A percentile compares a stretch with the other conserved stretches of the same genome.
Evolutionary conservation across 2,888 invertebrate species (phyloP).

Genomic region (Automeris io): DNA sequence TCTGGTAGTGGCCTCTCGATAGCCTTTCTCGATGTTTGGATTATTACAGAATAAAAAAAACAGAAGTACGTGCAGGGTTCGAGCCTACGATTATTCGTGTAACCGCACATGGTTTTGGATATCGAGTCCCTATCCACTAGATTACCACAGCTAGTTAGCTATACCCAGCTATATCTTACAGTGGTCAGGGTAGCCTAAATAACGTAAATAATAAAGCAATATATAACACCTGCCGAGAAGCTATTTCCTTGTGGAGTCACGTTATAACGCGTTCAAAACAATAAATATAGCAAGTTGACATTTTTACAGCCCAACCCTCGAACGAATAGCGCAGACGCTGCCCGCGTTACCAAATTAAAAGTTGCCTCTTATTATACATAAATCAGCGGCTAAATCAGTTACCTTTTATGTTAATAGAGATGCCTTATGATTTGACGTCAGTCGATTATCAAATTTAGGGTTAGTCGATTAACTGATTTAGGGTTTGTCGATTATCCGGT

Average conservation of each 20-base stretch:
- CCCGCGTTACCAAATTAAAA: conserved; percentile 58
- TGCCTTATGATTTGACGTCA: background rate
- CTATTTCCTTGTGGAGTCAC: conserved; percentile 1
- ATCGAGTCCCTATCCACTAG: no score
- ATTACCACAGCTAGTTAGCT: no score
- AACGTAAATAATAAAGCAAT: conserved; percentile 5
- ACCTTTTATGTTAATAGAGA: conserved; percentile 19
- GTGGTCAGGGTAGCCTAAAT: background rate
- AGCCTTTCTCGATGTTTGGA: no score
- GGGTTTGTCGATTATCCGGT: background rate
- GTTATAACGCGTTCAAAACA: conserved; percentile 22
- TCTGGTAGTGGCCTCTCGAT: no score
- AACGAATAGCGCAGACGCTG: conserved; percentile 50
- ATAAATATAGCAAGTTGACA: conserved; percentile 53
- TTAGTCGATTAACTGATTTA: background rate
- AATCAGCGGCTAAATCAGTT: conserved; percentile 50
- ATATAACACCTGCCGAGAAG: conserved; percentile 5
- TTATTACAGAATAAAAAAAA: no score
- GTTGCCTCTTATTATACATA: conserved; percentile 56
- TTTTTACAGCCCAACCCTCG: conserved; percentile 41
- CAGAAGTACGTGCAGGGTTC: no score
- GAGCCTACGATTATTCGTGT: no score
- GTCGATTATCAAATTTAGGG: background rate
- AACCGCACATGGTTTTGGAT: no score
- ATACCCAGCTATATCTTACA: no score